Evolutionary conservation across 2,113 vertebrate genomes (phyloP), one percentile per base, ranked within the genome.

Genomic region (Grammatotria lemairii): DNA sequence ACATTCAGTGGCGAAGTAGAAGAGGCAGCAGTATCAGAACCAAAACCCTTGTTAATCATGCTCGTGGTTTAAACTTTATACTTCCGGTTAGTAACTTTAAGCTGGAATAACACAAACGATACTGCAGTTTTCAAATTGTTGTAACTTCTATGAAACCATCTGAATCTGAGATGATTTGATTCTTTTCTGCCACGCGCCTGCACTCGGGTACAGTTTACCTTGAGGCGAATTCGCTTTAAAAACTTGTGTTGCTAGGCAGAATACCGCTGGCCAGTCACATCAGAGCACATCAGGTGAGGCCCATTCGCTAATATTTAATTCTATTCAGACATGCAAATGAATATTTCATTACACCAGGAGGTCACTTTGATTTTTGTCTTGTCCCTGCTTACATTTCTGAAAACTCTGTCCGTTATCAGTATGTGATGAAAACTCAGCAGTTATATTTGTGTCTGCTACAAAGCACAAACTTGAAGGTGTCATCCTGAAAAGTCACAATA

Each of bases 231-330:
- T 19, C 14, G 12, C 23, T 26, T 35, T 45, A 28, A 80, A 57
- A 57, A 63, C 55, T 8, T 42, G 33, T 75, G 85, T 93, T 92
- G 55, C 91, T 17, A 87, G 86, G 88, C 88, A 92, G 90, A 92
- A 65, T 84, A 81, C 13, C 23, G 11, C 31, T n/a, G 28, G 65
- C 85, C 85, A 81, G 8, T 89, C 84, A 84, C 58, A 53, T 84
- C 33, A 51, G 63, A 80, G 45, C 79, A 88, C 86, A 78, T 88
- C 88, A 86, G 88, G 88, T 91, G 82, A 90, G 63, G 78, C 31
- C 23, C 75, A n/a, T 82, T 89, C 21, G 83, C 89, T 83, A 89
- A 95, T 94, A 92, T 91, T 94, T 93, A 92, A 94, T 94, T 78
- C 19, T 73, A 12, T 81, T 82, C 90, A 91, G 84, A 94, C 87